Base-by-base conservation (phyloP, 2,113 vertebrate genomes). In the Chinchilla lanigera region DNA sequence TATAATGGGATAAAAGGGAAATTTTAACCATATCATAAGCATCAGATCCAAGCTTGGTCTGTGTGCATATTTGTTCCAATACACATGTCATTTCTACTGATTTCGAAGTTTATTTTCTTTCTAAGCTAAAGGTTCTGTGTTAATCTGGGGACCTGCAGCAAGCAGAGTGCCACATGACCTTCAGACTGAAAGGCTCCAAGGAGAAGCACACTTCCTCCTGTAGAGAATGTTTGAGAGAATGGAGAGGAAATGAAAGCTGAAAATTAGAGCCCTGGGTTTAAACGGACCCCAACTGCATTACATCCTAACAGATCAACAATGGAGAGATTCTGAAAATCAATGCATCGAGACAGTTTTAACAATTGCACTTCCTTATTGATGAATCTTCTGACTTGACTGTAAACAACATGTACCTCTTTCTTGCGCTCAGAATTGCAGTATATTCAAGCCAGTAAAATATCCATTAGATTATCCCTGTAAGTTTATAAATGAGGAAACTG, bases 321-420 rank as follows among this genome's bases (percentile, higher is more conserved):
- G 8, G 63, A 97, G 86, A 75, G 93, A 81, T 84, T 93, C 80
- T 69, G 75, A 75, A 96, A 95, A 85, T 87, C 86, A 93, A 41
- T 82, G 69, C 73, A 38, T 89, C 41, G 13, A 85, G 24, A 75
- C 19, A 38, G 41, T 94, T 94, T 93, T 86, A 93, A 56, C 56
- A 88, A 90, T 87, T 65, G 17, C 30, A 56, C 60, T 83, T 75
- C 41, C 65, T 67, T 95, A 47, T 56, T 71, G 65, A 93, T 93
- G 69, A 89, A 75, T 41, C 89, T 16, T 56, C 83, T 89, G 86
- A 85, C 78, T 92, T 73, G 94, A 89, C 56, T 86, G 30, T 56
- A 94, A 95, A 84, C 54, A 73, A 73, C 2, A 7, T 11, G 86
- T 50, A 47, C 11, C 16, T 86, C 78, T 91, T 82, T 67, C 35